Base-by-base conservation (phyloP, 2,797 vertebrate species). In the Girardinus metallicus region DNA sequence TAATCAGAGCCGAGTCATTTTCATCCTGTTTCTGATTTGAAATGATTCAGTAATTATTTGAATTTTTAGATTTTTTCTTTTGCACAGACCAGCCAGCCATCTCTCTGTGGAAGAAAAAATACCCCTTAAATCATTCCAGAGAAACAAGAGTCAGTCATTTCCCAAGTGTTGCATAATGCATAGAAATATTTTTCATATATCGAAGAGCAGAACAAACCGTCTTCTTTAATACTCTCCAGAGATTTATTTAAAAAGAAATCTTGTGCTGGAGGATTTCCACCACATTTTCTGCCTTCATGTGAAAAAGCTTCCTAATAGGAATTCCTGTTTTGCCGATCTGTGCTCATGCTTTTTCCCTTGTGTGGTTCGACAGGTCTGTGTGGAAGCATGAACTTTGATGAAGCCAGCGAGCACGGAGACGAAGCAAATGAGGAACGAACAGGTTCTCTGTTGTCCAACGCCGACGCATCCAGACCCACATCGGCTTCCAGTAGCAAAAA, bases 361-460 rank as follows among this genome's bases (percentile, higher is more conserved):
- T 57, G 31, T 39, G 15, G 39, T 55, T 55, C 73, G 2, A 64
- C 94, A 99, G 98, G 98, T 78, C 96, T 99, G 91, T 97, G 96
- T 6, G 96, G 93, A 87, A 99, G 97, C 76, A 92, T 99, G 95
- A 98, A 98, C 95, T 99, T 98, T 6, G 96, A 96, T 21, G 96
- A 96, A 85, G 83, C 90, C 85, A 95, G 94, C 68, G 98, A 95
- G 13, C 88, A 97, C 10, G 98, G 99, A 70, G 96, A 97, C 11
- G 94, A 96, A 0, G 91, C 73, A 43, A 92, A 91, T n/a, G 92
- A 93, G 36, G 96, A 96, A 2, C 93, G 71, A 72, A 91, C 91
- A 0, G 81, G 87, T 41, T 95, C 96, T 49, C 92, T 89, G 76
- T 96, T 96, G 5, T 93, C 94, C 0, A 85, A 83, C 74, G 82